Evolutionary conservation across 2,797 vertebrate species (phyloP), one percentile per base, ranked within the genome.

Genomic region (Tokudaia tokunoshimensis): DNA sequence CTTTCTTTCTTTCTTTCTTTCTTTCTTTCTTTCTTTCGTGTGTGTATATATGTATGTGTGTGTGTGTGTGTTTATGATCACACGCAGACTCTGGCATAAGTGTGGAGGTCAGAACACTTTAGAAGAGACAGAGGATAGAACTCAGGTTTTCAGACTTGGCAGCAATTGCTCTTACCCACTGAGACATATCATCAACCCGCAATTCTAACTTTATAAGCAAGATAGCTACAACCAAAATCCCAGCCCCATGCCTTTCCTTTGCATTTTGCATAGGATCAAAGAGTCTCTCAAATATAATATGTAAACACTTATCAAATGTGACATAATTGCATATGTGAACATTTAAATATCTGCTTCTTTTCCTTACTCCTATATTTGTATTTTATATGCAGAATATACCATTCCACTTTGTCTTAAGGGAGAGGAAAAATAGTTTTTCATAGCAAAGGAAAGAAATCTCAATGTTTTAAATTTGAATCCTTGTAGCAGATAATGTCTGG

Each of bases 381-480:
- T 41, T 97, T 91, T 70, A 47, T 55, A 37, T 6, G 82, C 12
- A 83, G 26, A 93, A 15, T 80, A 89, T 20, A 41, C 4, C 31
- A 6, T 78, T 93, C 87, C 5, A 26, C 17, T 31, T 63, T 87
- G 14, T 70, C 26, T 80, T 44, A 34, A 41, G 19, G 52, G 1
- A 72, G 34, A 41, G 84, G 84, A 52, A 47, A 61, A 79, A 87
- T 34, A 2, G 0, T 78, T 96, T 91, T 57, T 92, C 4, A 75
- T 1, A 89, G 34, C 75, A 88, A 75, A 75, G 14, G 24, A 89
- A 94, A 74, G n/a, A 59, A 95, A 55, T 88, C 44, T 80, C 86
- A 87, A 47, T 5, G 17, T 78, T 94, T 90, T 90, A 47, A 96
- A 87, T 89, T 82, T 88, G 24, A 92, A 89, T 76, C 94, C 5